These are phyloP conservation scores for Drosophila subquinaria DNA, from an alignment of 2,888 invertebrate genomes.

Conservation along the genomic window DNA sequence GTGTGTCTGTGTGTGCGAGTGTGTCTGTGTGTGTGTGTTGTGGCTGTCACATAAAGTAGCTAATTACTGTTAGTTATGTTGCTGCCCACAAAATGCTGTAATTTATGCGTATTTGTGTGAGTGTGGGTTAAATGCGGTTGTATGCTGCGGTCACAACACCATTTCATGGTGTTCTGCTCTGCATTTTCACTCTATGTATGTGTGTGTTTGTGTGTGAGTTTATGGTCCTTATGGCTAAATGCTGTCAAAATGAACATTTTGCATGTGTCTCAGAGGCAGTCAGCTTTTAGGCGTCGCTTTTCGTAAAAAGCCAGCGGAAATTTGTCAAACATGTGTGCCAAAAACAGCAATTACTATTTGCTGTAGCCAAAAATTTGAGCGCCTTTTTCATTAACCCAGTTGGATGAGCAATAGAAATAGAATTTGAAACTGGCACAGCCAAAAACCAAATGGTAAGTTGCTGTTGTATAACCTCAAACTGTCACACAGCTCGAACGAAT, in stretches of 20 bases:
- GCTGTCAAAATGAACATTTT: slow-evolving; percentile 59
- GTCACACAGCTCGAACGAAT: slow-evolving; percentile 40
- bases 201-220: slow-evolving; percentile 14
- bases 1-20: slow-evolving; percentile 8
- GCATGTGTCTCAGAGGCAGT: slow-evolving; percentile 24
- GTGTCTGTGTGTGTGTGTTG: slow-evolving; percentile 27
- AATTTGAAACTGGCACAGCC: slow-evolving; percentile 13
- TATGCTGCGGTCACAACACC: slow-evolving; percentile 46
- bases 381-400: slow-evolving; percentile 41
- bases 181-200: slow-evolving; percentile 10
- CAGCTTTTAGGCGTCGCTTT: slow-evolving; percentile 10
- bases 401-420: slow-evolving; percentile 21
- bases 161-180: slow-evolving; percentile 43
- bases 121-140: slow-evolving; percentile 38
- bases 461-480: slow-evolving; percentile 37
- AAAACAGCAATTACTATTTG: slow-evolving; percentile 15
- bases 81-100: slow-evolving; percentile 71
- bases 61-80: slow-evolving; percentile 80
- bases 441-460: slow-evolving; percentile 5
- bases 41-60: slow-evolving; percentile 74
- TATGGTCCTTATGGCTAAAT: slow-evolving; percentile 35
- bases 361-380: slow-evolving; percentile 23
- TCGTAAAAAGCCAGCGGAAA: slow-evolving; percentile 10
- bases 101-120: slow-evolving; percentile 60
- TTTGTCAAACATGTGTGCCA: slow-evolving; percentile 28